A percentile compares a stretch with the other conserved stretches of the same genome.
These are phyloP conservation scores for Terebella lapidaria DNA, from an alignment of 2,888 invertebrate genomes.

Conservation along the genomic window DNA sequence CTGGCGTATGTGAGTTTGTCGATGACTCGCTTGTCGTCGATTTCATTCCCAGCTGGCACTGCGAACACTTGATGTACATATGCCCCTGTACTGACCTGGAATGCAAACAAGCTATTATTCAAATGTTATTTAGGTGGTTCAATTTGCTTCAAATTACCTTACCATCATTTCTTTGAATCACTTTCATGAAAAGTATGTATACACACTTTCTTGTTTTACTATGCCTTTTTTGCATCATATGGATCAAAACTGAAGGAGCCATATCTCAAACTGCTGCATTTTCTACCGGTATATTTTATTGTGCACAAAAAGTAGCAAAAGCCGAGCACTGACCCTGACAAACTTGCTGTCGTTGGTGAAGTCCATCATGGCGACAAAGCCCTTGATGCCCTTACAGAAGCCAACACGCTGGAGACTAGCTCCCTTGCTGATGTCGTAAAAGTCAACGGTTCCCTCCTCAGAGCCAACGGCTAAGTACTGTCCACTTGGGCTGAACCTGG, in stretches of 20 bases:
- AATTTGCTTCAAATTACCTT: too few species aligned
- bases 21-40: slow-evolving; percentile 35
- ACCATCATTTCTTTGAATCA: too few species aligned
- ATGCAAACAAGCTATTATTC: too few species aligned
- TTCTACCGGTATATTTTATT: too few species aligned
- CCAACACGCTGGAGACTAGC: slow-evolving; percentile 37
- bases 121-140: too few species aligned
- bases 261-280: too few species aligned
- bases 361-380: slow-evolving; percentile 50
- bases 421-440: slow-evolving; percentile 40
- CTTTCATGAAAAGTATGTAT: too few species aligned
- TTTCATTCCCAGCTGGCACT: slow-evolving; percentile 42
- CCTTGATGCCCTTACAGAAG: slow-evolving; percentile 48
- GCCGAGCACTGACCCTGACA: slow-evolving; percentile 46
- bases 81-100: slow-evolving; percentile 49
- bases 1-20: slow-evolving; percentile 47
- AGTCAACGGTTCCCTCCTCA: slow-evolving; percentile 49
- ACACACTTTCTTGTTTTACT: too few species aligned
- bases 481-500: slow-evolving; percentile 50
- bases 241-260: too few species aligned
- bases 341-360: slow-evolving; percentile 50
- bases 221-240: too few species aligned
- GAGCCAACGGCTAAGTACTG: slow-evolving; percentile 48
- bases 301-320: too few species aligned
- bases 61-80: slow-evolving; percentile 46